phyloP scores from a whole-genome alignment of 2,888 invertebrate genomes.

The Blomia tropicalis region DNA sequence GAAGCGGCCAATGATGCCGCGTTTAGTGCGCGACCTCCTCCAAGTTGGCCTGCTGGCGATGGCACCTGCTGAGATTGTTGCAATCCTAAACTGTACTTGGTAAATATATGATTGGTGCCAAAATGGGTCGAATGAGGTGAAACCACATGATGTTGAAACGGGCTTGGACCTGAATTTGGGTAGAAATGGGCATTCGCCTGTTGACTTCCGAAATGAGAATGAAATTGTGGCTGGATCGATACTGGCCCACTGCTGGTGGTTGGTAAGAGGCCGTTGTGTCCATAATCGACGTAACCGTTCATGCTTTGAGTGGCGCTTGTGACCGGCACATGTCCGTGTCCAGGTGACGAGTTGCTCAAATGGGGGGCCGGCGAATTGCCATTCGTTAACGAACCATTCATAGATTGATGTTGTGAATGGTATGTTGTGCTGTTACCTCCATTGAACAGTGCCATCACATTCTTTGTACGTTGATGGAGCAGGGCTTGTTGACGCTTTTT shows the following conservation, averaged over 20 bases:
- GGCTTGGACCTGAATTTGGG: not conserved
- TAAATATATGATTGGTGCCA: slow-evolving; percentile 1
- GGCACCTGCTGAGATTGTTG: not conserved
- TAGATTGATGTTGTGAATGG: slow-evolving; percentile 2
- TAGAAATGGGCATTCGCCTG: not conserved
- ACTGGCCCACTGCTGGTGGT: not conserved
- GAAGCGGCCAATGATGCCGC: not conserved
- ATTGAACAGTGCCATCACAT: not conserved
- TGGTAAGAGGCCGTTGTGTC: not conserved
- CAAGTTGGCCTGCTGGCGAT: not conserved
- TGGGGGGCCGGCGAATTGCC: not conserved
- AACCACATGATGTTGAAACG: not conserved
- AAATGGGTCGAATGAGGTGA: not conserved
- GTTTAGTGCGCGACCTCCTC: not conserved
- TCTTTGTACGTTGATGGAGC: not conserved
- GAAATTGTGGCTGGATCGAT: not conserved
- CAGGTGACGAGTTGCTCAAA: not conserved
- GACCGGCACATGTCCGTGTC: not conserved
- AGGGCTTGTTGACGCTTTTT: slow-evolving; percentile 6
- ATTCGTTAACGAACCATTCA: slow-evolving; percentile 1
- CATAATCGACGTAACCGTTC: slow-evolving; percentile 8
- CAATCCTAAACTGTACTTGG: not conserved
- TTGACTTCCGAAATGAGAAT: not conserved
- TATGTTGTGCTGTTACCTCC: slow-evolving; percentile 2
- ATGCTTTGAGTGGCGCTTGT: not conserved